Conservation (phyloP, 2,888 invertebrate genomes). For the Allacma fusca region DNA sequence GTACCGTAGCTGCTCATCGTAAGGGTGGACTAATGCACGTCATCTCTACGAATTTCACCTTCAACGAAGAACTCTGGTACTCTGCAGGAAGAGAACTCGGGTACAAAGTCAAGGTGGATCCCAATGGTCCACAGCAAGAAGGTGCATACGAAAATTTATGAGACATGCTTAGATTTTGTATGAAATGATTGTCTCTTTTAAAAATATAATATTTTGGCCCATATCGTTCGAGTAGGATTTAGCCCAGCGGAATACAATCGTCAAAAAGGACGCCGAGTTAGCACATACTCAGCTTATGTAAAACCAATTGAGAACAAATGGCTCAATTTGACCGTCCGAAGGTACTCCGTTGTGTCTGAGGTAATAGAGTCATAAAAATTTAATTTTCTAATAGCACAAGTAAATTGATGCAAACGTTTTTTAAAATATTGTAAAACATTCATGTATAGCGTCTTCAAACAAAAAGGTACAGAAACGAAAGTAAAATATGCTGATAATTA, state of each 20-base stretch:
- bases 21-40: conserved; percentile 27
- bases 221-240: too few species aligned
- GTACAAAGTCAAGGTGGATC: conserved; percentile 22
- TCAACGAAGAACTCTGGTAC: conserved; percentile 38
- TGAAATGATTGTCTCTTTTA: not conserved
- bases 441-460: too few species aligned
- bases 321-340: conserved; percentile 43
- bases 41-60: conserved; percentile 39
- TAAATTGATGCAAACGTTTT: too few species aligned
- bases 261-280: conserved; percentile 20
- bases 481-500: not conserved
- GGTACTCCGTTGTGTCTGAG: conserved; percentile 42
- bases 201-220: too few species aligned
- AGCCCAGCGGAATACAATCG: conserved; percentile 29
- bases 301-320: conserved; percentile 14
- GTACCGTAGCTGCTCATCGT: not conserved
- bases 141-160: conserved; percentile 17
- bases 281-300: not conserved
- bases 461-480: too few species aligned
- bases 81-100: conserved; percentile 46
- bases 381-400: not conserved
- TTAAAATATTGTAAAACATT: too few species aligned
- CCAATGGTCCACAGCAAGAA: conserved; percentile 44
- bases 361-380: conserved; percentile 3
- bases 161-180: not conserved